A percentile compares a stretch with the other conserved stretches of the same genome.
Conservation (phyloP, 2,797 vertebrate genomes). For the Pelobates cultripes region DNA sequence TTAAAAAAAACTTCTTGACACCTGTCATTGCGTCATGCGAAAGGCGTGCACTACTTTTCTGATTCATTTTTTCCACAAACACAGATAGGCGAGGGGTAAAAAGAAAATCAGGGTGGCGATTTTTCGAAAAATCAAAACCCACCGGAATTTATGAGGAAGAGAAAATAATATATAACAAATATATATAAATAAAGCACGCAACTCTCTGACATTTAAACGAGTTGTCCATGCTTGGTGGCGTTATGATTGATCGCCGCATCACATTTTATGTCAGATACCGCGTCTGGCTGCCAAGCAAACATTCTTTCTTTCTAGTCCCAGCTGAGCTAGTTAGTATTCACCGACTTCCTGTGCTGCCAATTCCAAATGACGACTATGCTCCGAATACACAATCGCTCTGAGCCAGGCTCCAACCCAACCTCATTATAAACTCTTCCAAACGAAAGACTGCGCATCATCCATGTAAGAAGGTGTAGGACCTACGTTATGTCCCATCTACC, state of each 20-base stretch:
- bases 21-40: not conserved
- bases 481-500: too few relatives aligned
- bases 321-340: constrained; percentile 54
- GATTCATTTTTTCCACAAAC: not conserved
- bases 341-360: constrained; percentile 26
- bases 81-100: not conserved
- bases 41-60: constrained; percentile 1
- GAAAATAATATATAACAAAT: not conserved
- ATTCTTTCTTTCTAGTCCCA: constrained; percentile 44
- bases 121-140: not conserved
- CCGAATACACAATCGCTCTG: constrained; percentile 39
- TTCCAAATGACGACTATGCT: constrained; percentile 16
- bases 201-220: constrained; percentile 47
- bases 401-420: not conserved
- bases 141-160: constrained; percentile 1
- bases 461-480: too few relatives aligned
- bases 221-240: constrained; percentile 44
- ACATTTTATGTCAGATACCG: constrained; percentile 51
- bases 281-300: constrained; percentile 49
- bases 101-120: not conserved
- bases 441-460: too few relatives aligned
- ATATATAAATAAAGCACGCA: constrained; percentile 35
- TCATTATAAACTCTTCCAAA: too few relatives aligned
- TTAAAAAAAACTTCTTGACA: not conserved
- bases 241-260: constrained; percentile 48